A percentile compares a stretch with the other conserved stretches of the same genome.
These are phyloP conservation scores for Hafferia zeledoni DNA, from an alignment of 2,797 vertebrate genomes.

Conservation along the genomic window DNA sequence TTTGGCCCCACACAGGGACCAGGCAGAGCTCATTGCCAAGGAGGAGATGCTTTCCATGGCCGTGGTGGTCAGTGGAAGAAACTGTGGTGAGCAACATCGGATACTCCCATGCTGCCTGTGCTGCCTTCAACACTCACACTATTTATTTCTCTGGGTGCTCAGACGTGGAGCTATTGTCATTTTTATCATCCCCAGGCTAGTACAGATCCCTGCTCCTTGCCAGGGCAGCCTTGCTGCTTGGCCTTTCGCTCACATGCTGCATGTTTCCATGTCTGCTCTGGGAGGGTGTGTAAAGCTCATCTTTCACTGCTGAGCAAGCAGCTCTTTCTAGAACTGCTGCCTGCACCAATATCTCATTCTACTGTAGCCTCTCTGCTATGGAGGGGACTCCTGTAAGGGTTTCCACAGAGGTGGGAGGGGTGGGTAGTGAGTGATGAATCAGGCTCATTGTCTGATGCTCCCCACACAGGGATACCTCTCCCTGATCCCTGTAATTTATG, in stretches of 20 bases:
- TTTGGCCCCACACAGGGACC: fast-evolving
- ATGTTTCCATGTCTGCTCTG: background rate
- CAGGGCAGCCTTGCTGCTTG: background rate
- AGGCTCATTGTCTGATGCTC: background rate
- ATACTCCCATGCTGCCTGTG: background rate
- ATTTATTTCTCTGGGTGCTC: background rate
- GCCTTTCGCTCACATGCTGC: fast-evolving
- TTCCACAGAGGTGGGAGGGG: background rate
- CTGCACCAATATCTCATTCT: background rate
- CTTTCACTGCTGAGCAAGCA: background rate
- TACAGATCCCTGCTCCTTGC: background rate
- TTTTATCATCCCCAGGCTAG: background rate
- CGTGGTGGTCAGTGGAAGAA: background rate
- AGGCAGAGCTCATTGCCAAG: fast-evolving
- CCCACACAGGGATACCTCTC: background rate
- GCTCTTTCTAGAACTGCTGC: background rate
- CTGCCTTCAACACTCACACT: background rate
- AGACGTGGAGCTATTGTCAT: background rate
- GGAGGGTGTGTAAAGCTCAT: background rate
- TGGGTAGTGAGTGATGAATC: fast-evolving
- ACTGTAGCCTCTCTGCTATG: background rate
- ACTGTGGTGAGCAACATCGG: background rate
- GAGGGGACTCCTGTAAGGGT: background rate
- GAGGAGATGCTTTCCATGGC: background rate
- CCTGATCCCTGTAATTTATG: background rate